Conservation (phyloP, 2,888 invertebrate species). For the Pilophorus perplexus region DNA sequence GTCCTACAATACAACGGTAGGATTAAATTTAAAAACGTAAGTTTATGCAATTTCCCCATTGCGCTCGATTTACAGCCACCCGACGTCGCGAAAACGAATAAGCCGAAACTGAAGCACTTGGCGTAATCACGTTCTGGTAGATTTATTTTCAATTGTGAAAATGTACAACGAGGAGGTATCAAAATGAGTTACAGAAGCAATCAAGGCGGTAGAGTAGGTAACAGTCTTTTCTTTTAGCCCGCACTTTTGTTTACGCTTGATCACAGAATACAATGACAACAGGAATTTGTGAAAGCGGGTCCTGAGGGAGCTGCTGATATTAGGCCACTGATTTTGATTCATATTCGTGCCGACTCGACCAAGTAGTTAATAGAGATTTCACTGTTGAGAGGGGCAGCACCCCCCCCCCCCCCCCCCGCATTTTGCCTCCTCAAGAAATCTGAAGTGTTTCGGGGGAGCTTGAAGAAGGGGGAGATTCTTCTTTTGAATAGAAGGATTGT, state of each 20-base stretch:
- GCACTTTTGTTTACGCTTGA: conserved; percentile 2
- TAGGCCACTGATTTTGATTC: conserved; percentile 22
- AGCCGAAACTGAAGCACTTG: too few species aligned
- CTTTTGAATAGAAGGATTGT: conserved; percentile 16
- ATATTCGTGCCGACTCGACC: background rate
- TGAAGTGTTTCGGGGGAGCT: background rate
- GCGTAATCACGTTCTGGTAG: too few species aligned
- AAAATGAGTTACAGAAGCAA: background rate
- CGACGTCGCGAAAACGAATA: too few species aligned
- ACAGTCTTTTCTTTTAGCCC: conserved; percentile 25
- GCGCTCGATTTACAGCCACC: too few species aligned
- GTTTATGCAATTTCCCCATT: too few species aligned
- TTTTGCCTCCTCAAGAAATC: background rate
- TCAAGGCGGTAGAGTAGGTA: background rate
- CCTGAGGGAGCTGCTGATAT: background rate
- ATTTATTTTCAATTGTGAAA: too few species aligned
- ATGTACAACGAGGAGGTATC: too few species aligned
- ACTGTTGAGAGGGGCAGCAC: background rate
- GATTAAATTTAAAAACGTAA: too few species aligned
- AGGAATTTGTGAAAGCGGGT: conserved; percentile 23
- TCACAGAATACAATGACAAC: background rate
- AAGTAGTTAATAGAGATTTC: conserved; percentile 6
- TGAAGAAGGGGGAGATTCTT: conserved; percentile 4
- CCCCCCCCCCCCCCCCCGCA: background rate
- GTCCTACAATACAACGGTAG: too few species aligned